Evolutionary conservation across 2,797 vertebrate genomes (phyloP), one percentile per base, ranked within the genome.

Genomic region (Lutjanus campechanus): DNA sequence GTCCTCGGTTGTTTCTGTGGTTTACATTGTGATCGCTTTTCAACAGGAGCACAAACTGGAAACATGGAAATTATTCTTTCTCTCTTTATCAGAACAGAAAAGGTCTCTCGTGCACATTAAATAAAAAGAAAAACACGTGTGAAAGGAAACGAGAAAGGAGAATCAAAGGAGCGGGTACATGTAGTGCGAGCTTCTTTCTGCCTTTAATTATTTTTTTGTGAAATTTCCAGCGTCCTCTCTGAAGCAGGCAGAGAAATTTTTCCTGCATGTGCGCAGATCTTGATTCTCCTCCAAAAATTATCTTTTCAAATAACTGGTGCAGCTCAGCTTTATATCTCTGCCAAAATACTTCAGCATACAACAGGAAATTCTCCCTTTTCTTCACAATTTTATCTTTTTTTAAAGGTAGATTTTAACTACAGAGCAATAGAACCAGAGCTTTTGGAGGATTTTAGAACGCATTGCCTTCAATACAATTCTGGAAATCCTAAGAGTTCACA

Each of bases 271-370:
- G 43, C 47, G 29, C 16, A 59, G 41, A 82, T 63, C 61, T 78
- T 89, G 78, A 73, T 86, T 67, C 12, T 15, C 43, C 44, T 78
- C 77, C 76, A 81, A 54, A 25, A 73, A 29, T 54, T 0, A 43
- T 55, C 29, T 69, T 61, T 78, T 80, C 54, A 66, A 80, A 66
- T 51, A 69, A 61, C 19, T 25, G 67, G 68, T 46, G 50, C 58
- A 43, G 70, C 67, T 72, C 53, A 19, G 70, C 73, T 79, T 68
- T 25, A 58, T n/a, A 19, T 55, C 43, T 64, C 50, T 8, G 72
- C 79, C 82, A 82, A 43, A 43, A 25, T 67, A 7, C 76, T 73
- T 63, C 43, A 71, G 72, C 20, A 20, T 63, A 62, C 44, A 1
- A 17, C 50, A 55, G 65, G 56, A 55, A 43, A 10, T 47, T n/a